Percentiles rank a stretch among this genome's conserved stretches.
phyloP scores from a whole-genome alignment of 2,797 vertebrate genomes.

The Chelonia mydas region DNA sequence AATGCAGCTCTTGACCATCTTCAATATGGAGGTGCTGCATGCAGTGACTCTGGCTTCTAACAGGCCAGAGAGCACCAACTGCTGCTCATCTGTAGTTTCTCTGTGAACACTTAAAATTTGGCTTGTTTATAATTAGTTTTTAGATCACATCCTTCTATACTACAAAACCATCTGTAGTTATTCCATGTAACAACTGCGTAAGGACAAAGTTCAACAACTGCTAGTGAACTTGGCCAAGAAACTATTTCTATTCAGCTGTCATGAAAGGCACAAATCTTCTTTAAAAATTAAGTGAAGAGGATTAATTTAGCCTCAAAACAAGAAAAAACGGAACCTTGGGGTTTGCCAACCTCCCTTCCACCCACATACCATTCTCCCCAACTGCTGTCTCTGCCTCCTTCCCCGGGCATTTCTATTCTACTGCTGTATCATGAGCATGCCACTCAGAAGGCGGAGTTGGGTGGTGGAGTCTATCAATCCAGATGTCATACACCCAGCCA shows the following conservation, averaged over 20 bases:
- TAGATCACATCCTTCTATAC: slow-evolving; percentile 8
- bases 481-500: not conserved
- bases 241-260: slow-evolving; percentile 16
- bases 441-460: not conserved
- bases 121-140: slow-evolving; percentile 7
- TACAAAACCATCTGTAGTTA: slow-evolving; percentile 43
- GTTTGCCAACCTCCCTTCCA: not conserved
- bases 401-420: not conserved
- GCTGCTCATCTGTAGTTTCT: not conserved
- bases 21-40: not conserved
- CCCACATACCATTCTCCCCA: not conserved
- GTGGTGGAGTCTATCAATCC: not conserved
- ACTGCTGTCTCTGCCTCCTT: not conserved
- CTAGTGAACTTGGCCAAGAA: slow-evolving; percentile 2
- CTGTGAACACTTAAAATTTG: not conserved
- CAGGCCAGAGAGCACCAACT: slow-evolving; percentile 17
- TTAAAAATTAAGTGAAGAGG: not conserved
- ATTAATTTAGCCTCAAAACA: slow-evolving; percentile 3
- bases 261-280: not conserved
- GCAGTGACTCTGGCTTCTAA: slow-evolving; percentile 12
- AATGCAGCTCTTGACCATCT: not conserved
- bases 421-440: not conserved
- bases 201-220: not conserved
- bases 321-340: not conserved
- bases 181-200: not conserved